These are phyloP conservation scores for Tetraodon nigroviridis DNA, from an alignment of 2,113 vertebrate species.

Conservation along the genomic window DNA sequence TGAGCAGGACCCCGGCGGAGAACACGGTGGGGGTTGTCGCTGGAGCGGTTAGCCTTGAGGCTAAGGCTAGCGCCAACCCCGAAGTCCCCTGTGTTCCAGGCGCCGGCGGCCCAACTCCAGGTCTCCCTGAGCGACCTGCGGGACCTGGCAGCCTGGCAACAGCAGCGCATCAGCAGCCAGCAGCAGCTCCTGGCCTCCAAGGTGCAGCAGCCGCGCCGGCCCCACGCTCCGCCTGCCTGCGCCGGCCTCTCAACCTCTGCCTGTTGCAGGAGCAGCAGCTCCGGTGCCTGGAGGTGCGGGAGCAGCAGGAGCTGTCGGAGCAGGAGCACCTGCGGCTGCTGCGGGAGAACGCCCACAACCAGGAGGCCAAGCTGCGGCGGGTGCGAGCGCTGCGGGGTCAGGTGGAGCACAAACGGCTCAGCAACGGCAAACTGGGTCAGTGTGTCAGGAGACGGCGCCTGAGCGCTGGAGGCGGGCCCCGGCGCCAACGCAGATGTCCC, in stretches of 20 bases:
- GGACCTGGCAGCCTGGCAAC: constrained; percentile 88
- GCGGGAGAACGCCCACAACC: constrained; percentile 85
- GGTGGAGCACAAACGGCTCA: constrained; percentile 88
- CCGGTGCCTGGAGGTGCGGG: constrained; percentile 41
- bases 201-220: constrained; percentile 59
- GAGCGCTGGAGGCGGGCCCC: no score
- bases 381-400: constrained; percentile 87
- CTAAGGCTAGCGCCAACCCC: not conserved
- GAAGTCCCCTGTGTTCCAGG: constrained; percentile 55
- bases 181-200: constrained; percentile 88
- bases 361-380: constrained; percentile 89
- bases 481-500: not conserved
- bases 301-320: constrained; percentile 71
- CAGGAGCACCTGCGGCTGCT: constrained; percentile 85
- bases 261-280: constrained; percentile 51
- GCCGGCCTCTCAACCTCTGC: not conserved
- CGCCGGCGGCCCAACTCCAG: constrained; percentile 80
- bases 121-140: constrained; percentile 87
- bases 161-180: constrained; percentile 89
- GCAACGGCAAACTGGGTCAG: constrained; percentile 86
- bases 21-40: not conserved
- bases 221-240: not conserved
- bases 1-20: constrained; percentile 36
- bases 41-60: not conserved
- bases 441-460: no score